Percentiles rank a stretch among this genome's conserved stretches.
These are phyloP conservation scores for Protonibea diacanthus DNA, from an alignment of 2,797 vertebrate genomes.

Conservation along the genomic window DNA sequence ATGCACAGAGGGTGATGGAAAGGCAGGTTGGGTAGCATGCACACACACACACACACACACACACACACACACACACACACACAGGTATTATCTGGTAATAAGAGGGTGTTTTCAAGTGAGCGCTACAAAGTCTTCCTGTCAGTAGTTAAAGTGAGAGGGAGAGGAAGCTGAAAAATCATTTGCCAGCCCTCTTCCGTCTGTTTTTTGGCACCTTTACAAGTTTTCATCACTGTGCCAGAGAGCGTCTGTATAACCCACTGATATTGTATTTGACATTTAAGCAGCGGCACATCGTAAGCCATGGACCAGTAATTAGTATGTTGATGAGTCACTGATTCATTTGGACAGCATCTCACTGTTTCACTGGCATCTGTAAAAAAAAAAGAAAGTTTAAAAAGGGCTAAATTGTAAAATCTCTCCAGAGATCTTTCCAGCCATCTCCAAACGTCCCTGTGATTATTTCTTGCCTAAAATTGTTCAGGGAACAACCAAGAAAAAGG, in stretches of 20 bases:
- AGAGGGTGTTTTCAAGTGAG: conserved; percentile 17
- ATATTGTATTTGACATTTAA: conserved; percentile 62
- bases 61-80: neutral
- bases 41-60: neutral
- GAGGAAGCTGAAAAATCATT: conserved; percentile 22
- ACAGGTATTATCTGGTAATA: conserved; percentile 10
- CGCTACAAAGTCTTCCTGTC: conserved; percentile 14
- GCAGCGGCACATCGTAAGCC: conserved; percentile 38
- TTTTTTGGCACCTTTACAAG: conserved; percentile 54
- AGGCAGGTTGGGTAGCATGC: conserved; percentile 13
- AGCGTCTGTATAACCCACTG: conserved; percentile 39
- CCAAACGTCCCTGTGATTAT: conserved; percentile 2
- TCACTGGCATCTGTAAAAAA: conserved; percentile 20
- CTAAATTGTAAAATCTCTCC: conserved; percentile 22
- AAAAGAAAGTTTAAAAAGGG: conserved; percentile 8
- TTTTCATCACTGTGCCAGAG: conserved; percentile 34
- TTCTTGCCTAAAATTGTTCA: conserved; percentile 2
- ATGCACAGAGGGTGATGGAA: conserved; percentile 38
- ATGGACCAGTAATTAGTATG: conserved; percentile 53
- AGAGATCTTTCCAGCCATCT: neutral
- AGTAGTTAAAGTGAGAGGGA: conserved; percentile 6
- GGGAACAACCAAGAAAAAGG: neutral
- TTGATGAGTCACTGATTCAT: conserved; percentile 61
- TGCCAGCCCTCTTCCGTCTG: conserved; percentile 33
- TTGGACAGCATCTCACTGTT: conserved; percentile 25